Percentiles rank a stretch among this genome's conserved stretches.
phyloP scores from a whole-genome alignment of 2,888 invertebrate genomes.

The Silvanus unidentatus region DNA sequence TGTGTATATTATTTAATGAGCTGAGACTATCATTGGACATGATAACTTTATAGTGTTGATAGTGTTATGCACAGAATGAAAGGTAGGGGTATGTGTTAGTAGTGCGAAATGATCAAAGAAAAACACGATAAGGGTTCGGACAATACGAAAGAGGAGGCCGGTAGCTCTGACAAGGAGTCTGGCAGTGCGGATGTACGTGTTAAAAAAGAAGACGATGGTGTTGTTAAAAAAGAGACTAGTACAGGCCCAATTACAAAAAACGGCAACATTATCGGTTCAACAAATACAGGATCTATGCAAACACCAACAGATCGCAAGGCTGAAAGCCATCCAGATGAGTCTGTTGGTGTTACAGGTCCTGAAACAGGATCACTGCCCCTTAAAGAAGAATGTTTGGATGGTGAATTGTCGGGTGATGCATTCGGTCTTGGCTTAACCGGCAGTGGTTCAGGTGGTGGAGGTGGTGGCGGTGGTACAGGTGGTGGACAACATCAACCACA shows the following conservation, averaged over 20 bases:
- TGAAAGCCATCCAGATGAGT: slow-evolving; percentile 31
- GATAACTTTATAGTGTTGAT: slow-evolving; percentile 37
- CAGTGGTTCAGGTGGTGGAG: too few species aligned
- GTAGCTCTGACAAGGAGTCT: slow-evolving; percentile 44
- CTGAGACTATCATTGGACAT: slow-evolving; percentile 33
- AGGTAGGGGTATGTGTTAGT: slow-evolving; percentile 39
- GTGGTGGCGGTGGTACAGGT: too few species aligned
- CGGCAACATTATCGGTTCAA: slow-evolving; percentile 45
- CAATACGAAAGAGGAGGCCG: slow-evolving; percentile 45
- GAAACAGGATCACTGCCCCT: slow-evolving; percentile 32
- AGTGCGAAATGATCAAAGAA: slow-evolving; percentile 47
- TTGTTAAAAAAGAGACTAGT: slow-evolving; percentile 41
- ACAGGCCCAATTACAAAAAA: slow-evolving; percentile 43
- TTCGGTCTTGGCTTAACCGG: slow-evolving; percentile 37
- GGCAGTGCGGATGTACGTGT: slow-evolving; percentile 41
- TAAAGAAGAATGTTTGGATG: slow-evolving; percentile 42
- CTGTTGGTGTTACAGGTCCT: slow-evolving; percentile 21
- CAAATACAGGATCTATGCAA: slow-evolving; percentile 44
- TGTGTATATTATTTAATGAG: slow-evolving; percentile 29
- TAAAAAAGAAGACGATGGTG: slow-evolving; percentile 42
- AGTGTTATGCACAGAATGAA: slow-evolving; percentile 37
- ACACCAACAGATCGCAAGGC: slow-evolving; percentile 38
- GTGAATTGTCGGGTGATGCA: slow-evolving; percentile 41
- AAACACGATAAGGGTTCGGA: slow-evolving; percentile 47
- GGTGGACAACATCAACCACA: slow-evolving; percentile 42